Percentiles rank a stretch among this genome's conserved stretches.
These are phyloP conservation scores for Halcyon leucocephala DNA, from an alignment of 2,797 vertebrate species.

Conservation along the genomic window DNA sequence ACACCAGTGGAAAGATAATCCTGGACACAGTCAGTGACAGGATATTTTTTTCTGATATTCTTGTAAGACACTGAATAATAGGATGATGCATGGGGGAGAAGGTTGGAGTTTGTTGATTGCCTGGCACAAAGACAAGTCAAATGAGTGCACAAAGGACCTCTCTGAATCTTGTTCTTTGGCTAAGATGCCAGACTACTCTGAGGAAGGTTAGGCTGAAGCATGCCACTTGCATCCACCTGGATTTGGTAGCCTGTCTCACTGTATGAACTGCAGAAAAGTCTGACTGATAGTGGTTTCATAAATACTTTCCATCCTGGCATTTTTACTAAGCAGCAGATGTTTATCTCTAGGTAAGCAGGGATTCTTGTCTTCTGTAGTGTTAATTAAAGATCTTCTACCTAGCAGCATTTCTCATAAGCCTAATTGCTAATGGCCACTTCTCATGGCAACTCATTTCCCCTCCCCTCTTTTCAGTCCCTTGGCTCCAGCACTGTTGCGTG, in stretches of 20 bases:
- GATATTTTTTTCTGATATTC: not conserved
- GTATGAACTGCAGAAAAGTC: not conserved
- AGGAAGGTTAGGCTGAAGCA: not conserved
- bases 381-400: not conserved
- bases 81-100: accelerated
- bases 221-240: not conserved
- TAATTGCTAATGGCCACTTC: not conserved
- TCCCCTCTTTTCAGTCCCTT: not conserved
- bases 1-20: not conserved
- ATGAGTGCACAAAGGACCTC: not conserved
- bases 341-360: not conserved
- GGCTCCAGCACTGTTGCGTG: not conserved
- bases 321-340: not conserved
- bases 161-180: not conserved
- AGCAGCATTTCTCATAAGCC: not conserved
- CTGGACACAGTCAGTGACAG: not conserved
- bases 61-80: not conserved
- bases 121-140: not conserved
- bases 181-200: not conserved
- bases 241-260: not conserved
- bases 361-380: not conserved
- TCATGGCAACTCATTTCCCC: not conserved
- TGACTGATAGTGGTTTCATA: not conserved
- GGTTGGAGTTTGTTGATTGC: not conserved
- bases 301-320: not conserved